A percentile compares a stretch with the other conserved stretches of the same genome.
phyloP scores from a whole-genome alignment of 2,888 invertebrate genomes.

The Taenaris catops region DNA sequence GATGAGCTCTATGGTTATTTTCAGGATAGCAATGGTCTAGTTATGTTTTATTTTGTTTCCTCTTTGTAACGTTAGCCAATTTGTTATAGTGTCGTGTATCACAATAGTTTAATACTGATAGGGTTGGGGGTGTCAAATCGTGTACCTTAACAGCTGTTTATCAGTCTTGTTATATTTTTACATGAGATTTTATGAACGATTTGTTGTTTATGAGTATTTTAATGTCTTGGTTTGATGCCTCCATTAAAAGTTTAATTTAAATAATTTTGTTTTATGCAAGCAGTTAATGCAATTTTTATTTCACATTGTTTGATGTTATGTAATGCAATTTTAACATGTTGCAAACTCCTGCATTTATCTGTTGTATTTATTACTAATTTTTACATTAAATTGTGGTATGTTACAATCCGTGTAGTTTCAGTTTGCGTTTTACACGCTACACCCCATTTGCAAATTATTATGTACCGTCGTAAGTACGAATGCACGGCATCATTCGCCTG shows the following conservation, averaged over 20 bases:
- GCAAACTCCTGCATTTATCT: slow-evolving; percentile 84
- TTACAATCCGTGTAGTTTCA: slow-evolving; percentile 81
- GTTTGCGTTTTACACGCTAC: slow-evolving; percentile 61
- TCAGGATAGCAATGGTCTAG: slow-evolving; percentile 80
- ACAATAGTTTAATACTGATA: slow-evolving; percentile 76
- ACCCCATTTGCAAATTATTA: slow-evolving; percentile 45
- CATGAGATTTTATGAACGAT: slow-evolving; percentile 74
- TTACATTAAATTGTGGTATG: slow-evolving; percentile 87
- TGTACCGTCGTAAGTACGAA: slow-evolving; percentile 26
- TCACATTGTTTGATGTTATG: slow-evolving; percentile 81
- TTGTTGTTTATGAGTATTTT: slow-evolving; percentile 72
- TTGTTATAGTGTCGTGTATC: slow-evolving; percentile 78
- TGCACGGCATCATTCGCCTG: slow-evolving; percentile 31
- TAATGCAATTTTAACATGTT: slow-evolving; percentile 80
- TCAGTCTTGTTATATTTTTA: slow-evolving; percentile 70
- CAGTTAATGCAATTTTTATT: slow-evolving; percentile 78
- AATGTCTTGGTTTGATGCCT: slow-evolving; percentile 79
- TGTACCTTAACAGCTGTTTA: slow-evolving; percentile 57
- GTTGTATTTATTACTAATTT: slow-evolving; percentile 85
- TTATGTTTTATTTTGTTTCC: slow-evolving; percentile 73
- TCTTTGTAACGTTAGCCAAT: slow-evolving; percentile 73
- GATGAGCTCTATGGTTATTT: slow-evolving; percentile 67
- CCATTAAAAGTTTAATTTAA: slow-evolving; percentile 76
- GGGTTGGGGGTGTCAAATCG: slow-evolving; percentile 78
- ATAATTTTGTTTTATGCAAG: slow-evolving; percentile 78